phyloP scores from a whole-genome alignment of 2,113 vertebrate species.

The Nothoprocta perdicaria region DNA sequence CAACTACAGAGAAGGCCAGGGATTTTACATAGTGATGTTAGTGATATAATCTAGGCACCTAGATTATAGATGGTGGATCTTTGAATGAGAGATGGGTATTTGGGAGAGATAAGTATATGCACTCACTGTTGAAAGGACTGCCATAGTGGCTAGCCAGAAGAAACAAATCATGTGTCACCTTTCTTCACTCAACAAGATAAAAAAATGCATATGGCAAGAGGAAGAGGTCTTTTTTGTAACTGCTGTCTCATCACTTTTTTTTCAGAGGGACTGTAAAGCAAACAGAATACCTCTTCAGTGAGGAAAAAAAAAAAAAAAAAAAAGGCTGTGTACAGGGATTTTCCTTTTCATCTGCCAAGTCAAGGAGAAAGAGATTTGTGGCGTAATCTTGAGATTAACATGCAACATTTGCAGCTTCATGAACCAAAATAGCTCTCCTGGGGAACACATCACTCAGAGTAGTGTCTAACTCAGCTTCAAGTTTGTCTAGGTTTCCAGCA shows the following conservation, averaged over 20 bases:
- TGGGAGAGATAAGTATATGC: not conserved
- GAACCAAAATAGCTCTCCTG: not conserved
- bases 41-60: not conserved
- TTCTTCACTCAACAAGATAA: not conserved
- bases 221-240: not conserved
- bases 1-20: not conserved
- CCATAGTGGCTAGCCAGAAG: not conserved
- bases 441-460: not conserved
- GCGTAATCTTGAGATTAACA: not conserved
- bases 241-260: not conserved
- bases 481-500: not conserved
- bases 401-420: not conserved
- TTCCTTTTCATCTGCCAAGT: not conserved
- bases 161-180: not conserved
- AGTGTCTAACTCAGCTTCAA: accelerated
- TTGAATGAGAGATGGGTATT: not conserved
- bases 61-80: not conserved
- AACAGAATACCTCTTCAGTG: not conserved
- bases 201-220: not conserved
- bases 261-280: not conserved
- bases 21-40: not conserved
- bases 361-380: not conserved
- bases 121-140: accelerated
- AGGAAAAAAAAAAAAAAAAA: not conserved
- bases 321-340: accelerated